A percentile compares a stretch with the other conserved stretches of the same genome.
phyloP scores from a whole-genome alignment of 2,113 vertebrate species.

The Myotis brandtii region DNA sequence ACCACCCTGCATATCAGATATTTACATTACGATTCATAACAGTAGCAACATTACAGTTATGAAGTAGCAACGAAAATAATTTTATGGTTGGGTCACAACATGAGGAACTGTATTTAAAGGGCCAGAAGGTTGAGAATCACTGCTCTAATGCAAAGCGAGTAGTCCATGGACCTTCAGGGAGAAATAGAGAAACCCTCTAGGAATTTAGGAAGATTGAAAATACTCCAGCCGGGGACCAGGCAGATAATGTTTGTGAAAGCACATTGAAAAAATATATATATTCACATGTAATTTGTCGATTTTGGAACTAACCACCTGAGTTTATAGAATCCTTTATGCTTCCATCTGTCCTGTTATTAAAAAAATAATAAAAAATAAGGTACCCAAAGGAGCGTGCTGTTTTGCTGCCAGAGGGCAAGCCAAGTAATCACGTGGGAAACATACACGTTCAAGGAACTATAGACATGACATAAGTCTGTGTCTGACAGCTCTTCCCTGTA shows the following conservation, averaged over 20 bases:
- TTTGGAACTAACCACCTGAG: not conserved
- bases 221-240: not conserved
- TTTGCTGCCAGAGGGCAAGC: not conserved
- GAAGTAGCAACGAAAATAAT: too few species aligned
- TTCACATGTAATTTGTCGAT: not conserved
- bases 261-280: not conserved
- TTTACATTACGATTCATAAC: too few species aligned
- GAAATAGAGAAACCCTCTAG: not conserved
- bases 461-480: not conserved
- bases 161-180: not conserved
- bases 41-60: too few species aligned
- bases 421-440: not conserved
- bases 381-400: not conserved
- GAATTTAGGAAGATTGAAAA: not conserved
- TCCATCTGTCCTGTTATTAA: not conserved
- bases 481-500: not conserved
- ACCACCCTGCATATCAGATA: too few species aligned
- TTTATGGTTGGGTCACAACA: too few species aligned
- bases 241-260: not conserved
- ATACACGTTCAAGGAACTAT: not conserved
- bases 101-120: too few species aligned
- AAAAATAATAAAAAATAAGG: not conserved
- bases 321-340: not conserved
- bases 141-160: not conserved
- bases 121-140: too few species aligned